These are phyloP conservation scores for Bucorvus abyssinicus DNA, from an alignment of 2,797 vertebrate genomes.

Conservation along the genomic window DNA sequence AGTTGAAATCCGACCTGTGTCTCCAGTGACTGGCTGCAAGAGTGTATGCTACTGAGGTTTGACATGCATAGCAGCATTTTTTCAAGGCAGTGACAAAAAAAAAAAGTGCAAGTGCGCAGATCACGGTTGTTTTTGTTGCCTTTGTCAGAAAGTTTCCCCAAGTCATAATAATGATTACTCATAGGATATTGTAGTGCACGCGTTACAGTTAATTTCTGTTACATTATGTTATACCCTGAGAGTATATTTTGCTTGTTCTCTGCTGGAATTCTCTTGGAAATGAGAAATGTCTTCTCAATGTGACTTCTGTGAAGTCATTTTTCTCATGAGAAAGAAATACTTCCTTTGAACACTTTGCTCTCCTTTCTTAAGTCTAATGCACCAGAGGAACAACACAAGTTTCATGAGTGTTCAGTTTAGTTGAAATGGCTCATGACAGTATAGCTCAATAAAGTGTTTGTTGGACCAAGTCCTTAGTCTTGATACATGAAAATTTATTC, in stretches of 20 bases:
- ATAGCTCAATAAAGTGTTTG: background rate
- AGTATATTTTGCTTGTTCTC: slow-evolving; percentile 28
- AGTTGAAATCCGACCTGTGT: background rate
- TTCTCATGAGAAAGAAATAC: background rate
- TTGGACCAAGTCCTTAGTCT: background rate
- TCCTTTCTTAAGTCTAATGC: background rate
- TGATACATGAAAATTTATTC: background rate
- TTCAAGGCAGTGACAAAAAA: background rate
- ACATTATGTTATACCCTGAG: slow-evolving; percentile 16
- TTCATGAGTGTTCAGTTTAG: background rate
- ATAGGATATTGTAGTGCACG: background rate
- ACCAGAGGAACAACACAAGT: background rate
- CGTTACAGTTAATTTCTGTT: slow-evolving; percentile 34
- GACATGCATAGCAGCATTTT: background rate
- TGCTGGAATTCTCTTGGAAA: slow-evolving; percentile 31
- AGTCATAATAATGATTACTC: background rate
- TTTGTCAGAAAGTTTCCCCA: background rate
- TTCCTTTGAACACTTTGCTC: background rate
- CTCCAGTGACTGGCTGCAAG: background rate
- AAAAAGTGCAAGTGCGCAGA: background rate
- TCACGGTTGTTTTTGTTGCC: slow-evolving; percentile 9
- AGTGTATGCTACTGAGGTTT: background rate
- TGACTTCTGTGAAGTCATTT: slow-evolving; percentile 2
- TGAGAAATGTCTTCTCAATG: slow-evolving; percentile 4
- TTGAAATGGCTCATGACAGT: background rate